Base-by-base conservation (phyloP, 1,140 invertebrate species). In the Zaprionus capensis region DNA sequence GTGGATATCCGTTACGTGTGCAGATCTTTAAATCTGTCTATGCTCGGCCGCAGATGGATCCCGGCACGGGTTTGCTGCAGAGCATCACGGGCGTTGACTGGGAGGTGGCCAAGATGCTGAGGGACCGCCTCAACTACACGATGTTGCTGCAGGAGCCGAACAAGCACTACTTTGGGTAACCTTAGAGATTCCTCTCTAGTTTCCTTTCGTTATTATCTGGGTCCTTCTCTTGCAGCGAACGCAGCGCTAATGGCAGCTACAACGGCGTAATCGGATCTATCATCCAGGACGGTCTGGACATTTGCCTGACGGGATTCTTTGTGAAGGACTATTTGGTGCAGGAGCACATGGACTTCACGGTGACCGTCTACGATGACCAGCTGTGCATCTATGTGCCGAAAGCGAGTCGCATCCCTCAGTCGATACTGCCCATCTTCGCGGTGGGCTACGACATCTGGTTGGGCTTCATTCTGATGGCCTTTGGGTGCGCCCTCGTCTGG, bases 301-400 rank as follows among this genome's bases (percentile, higher is more conserved):
- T 93, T 6, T 84, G 84, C 7, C 76, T 94, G 20, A 93, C 93
- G 26, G 91, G 92, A 4, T 93, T 92, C 36, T 94, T 93, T 26
- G 90, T 94, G 17, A 93, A 93, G 66, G 92, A 93, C 12, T 93
- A 93, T 71, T 59, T 92, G 31, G 85, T 92, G 31, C 76, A 82
- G 9, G 82, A 88, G 36, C 83, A 78, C 31, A 76, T 94, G 72
- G 88, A 88, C 56, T 93, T 93, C 65, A 86, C 92, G 0, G 76
- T 81, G 20, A 71, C 92, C 4, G 84, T 93, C 26, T 92, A 92
- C 57, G 86, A 88, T 26, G 93, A 94, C 41, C 67, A 93, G 65
- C 51, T 94, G 34, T 94, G 93, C 70, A 90, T 93, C 17, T 92
- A 93, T 62, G 93, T 93, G 5, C 92, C 91, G 9, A 93, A 93